Evolutionary conservation across 2,888 invertebrate species (phyloP).

Genomic region (Tenodera sinensis): DNA sequence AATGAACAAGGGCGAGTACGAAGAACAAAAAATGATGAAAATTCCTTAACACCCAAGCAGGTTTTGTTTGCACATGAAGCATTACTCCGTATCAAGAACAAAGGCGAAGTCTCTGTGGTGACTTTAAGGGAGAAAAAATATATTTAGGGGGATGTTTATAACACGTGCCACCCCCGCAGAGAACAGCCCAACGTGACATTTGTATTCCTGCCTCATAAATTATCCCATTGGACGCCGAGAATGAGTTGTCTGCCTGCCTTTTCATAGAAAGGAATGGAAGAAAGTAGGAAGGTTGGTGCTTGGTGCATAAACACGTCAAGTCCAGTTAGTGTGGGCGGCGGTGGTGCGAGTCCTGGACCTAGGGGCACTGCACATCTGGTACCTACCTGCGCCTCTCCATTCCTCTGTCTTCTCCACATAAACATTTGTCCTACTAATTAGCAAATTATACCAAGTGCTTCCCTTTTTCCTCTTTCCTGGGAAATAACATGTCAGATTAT

Average conservation of each 20-base stretch:
- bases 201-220: constrained; percentile 13
- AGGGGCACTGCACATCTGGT: too few species aligned
- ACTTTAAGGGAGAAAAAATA: not conserved
- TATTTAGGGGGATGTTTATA: not conserved
- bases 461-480: too few species aligned
- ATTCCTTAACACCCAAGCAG: not conserved
- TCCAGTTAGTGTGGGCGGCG: not conserved
- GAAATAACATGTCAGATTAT: too few species aligned
- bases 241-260: constrained; percentile 3
- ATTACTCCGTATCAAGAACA: not conserved
- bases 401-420: too few species aligned
- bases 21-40: too few species aligned
- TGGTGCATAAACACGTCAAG: not conserved
- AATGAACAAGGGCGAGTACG: too few species aligned
- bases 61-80: not conserved
- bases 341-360: too few species aligned
- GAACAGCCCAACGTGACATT: not conserved
- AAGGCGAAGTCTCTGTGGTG: not conserved
- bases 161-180: not conserved
- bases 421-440: too few species aligned
- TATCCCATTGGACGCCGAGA: constrained; percentile 3
- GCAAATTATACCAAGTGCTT: too few species aligned
- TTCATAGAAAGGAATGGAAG: not conserved
- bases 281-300: not conserved
- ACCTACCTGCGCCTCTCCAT: too few species aligned